Percentiles rank a stretch among this genome's conserved stretches.
phyloP scores from a whole-genome alignment of 2,113 vertebrate genomes.

The Heteronetta atricapilla region DNA sequence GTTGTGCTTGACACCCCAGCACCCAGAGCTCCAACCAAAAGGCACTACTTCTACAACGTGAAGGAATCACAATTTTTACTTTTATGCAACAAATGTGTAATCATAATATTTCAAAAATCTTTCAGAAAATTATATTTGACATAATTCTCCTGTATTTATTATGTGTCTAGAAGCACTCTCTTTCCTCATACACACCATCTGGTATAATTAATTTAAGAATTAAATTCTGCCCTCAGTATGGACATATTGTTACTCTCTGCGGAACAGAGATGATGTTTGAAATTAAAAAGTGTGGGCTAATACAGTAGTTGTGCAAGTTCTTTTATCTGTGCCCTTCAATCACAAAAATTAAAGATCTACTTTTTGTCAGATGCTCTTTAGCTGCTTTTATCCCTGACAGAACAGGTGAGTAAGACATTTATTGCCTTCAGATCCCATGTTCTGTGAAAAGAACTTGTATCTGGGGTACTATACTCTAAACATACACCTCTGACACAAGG shows the following conservation, averaged over 20 bases:
- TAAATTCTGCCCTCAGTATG: not conserved
- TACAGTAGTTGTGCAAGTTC: not conserved
- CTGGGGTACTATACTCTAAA: not conserved
- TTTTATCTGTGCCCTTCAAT: not conserved
- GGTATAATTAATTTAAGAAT: not conserved
- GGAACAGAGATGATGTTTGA: not conserved
- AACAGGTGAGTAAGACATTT: not conserved
- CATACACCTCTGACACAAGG: not conserved
- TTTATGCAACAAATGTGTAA: not conserved
- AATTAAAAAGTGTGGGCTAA: not conserved
- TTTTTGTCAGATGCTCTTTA: not conserved
- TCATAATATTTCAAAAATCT: too few relatives aligned
- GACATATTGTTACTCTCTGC: not conserved
- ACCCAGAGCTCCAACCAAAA: not conserved
- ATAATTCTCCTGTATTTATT: not conserved
- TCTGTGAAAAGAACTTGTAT: not conserved
- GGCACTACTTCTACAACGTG: not conserved
- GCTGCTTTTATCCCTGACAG: not conserved
- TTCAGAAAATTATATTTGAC: not conserved
- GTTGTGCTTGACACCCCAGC: rapidly evolving
- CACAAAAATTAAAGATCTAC: not conserved
- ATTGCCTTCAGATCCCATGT: not conserved
- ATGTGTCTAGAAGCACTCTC: not conserved
- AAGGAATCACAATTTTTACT: not conserved
- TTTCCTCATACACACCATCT: not conserved